These are phyloP conservation scores for Automeris io DNA, from an alignment of 2,888 invertebrate genomes.

Conservation along the genomic window DNA sequence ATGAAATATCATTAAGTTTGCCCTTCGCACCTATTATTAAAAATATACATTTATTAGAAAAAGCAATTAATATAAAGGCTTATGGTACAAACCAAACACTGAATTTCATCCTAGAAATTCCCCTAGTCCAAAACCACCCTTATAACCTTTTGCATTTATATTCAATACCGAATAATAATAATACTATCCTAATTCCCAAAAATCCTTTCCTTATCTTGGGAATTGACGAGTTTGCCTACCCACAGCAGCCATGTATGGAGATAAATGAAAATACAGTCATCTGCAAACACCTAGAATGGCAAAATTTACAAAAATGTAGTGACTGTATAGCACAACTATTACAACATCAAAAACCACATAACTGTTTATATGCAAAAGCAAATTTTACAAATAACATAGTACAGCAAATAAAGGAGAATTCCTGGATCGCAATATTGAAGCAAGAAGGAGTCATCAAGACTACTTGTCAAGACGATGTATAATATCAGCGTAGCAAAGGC, in stretches of 20 bases:
- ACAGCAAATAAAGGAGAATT: too few relatives aligned
- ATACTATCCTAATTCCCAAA: constrained; percentile 4
- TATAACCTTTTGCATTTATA: constrained; percentile 19
- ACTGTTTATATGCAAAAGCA: constrained; percentile 17
- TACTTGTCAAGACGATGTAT: constrained; percentile 17
- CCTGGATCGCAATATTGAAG: constrained; percentile 19
- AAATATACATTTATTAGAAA: constrained; percentile 9
- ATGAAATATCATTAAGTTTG: constrained; percentile 6
- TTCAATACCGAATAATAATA: too few relatives aligned
- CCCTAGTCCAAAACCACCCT: constrained; percentile 16
- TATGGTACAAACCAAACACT: constrained; percentile 16
- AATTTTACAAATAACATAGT: too few relatives aligned
- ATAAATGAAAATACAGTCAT: too few relatives aligned
- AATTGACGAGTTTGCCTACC: too few relatives aligned
- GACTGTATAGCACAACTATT: constrained; percentile 21
- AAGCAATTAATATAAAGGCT: constrained; percentile 11
- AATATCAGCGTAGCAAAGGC: constrained; percentile 18
- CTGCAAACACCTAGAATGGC: too few relatives aligned
- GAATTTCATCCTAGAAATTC: constrained; percentile 18
- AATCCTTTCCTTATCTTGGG: not conserved
- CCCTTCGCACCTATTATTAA: constrained; percentile 6
- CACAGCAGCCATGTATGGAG: too few relatives aligned
- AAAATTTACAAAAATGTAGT: constrained; percentile 12
- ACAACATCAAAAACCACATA: constrained; percentile 21
- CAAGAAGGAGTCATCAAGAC: constrained; percentile 21